A percentile compares a stretch with the other conserved stretches of the same genome.
These are phyloP conservation scores for Sandelia bainsii DNA, from an alignment of 2,797 vertebrate genomes.

Conservation along the genomic window DNA sequence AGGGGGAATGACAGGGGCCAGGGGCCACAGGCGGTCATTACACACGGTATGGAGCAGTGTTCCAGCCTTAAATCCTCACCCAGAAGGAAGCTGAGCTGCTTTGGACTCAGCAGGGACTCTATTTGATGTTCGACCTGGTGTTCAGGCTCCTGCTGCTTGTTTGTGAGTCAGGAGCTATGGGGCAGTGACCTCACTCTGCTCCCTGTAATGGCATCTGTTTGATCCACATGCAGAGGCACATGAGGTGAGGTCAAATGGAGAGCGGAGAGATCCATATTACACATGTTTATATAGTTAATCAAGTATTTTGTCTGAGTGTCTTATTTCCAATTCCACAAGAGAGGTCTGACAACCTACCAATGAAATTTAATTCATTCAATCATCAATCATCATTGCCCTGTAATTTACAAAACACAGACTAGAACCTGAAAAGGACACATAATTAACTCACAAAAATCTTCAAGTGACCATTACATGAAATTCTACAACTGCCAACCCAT, in stretches of 20 bases:
- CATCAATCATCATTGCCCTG: too few relatives aligned
- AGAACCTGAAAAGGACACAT: too few relatives aligned
- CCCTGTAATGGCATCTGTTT: conserved; percentile 23
- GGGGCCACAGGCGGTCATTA: conserved; percentile 36
- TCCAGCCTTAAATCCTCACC: conserved; percentile 41
- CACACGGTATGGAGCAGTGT: conserved; percentile 3
- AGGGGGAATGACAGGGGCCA: not conserved
- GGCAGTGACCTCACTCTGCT: conserved; percentile 23
- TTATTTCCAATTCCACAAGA: not conserved
- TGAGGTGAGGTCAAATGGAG: not conserved
- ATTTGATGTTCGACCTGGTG: conserved; percentile 34
- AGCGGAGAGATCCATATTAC: not conserved
- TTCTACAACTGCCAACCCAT: too few relatives aligned
- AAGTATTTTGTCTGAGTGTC: not conserved
- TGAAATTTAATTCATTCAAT: too few relatives aligned
- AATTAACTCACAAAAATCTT: too few relatives aligned
- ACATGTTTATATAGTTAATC: not conserved
- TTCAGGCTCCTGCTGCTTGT: conserved; percentile 63
- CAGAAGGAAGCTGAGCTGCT: conserved; percentile 22
- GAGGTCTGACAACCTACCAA: too few relatives aligned
- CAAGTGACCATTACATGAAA: too few relatives aligned
- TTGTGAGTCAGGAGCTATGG: conserved; percentile 37
- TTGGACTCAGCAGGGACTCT: conserved; percentile 35
- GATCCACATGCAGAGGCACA: conserved; percentile 25
- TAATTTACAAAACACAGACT: too few relatives aligned